Evolutionary conservation across 2,888 invertebrate species (phyloP).

Genomic region (Thumatha senex): DNA sequence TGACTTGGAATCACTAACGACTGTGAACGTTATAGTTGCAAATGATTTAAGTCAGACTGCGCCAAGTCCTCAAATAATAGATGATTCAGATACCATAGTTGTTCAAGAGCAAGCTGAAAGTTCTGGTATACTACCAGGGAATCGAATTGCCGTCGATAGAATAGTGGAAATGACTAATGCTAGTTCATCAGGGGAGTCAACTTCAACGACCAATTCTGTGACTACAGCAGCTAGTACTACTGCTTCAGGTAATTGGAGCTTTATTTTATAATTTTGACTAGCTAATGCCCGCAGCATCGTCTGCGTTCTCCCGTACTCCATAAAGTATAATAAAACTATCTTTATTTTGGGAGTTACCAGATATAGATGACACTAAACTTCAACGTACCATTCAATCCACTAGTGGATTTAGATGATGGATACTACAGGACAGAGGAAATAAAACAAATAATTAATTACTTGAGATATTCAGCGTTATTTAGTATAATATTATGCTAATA

Average conservation of each 20-base stretch:
- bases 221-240: slow-evolving; percentile 30
- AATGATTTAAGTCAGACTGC: slow-evolving; percentile 63
- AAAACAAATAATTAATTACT: no score
- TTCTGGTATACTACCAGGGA: slow-evolving; percentile 55
- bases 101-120: slow-evolving; percentile 50
- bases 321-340: no score
- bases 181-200: slow-evolving; percentile 42
- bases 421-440: no score
- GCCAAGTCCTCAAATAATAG: slow-evolving; percentile 54
- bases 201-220: slow-evolving; percentile 47
- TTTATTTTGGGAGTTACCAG: no score
- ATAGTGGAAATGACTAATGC: slow-evolving; percentile 68
- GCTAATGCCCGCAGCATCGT: no score
- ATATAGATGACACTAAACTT: no score
- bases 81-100: slow-evolving; percentile 50
- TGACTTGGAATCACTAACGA: slow-evolving; percentile 73
- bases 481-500: no score
- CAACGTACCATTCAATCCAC: no score
- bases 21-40: slow-evolving; percentile 77
- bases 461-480: no score
- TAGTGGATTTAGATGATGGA: no score
- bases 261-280: no score
- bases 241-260: slow-evolving; percentile 63
- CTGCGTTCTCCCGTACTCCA: no score
- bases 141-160: slow-evolving; percentile 69